Percentiles rank a stretch among this genome's conserved stretches.
phyloP scores from a whole-genome alignment of 2,797 vertebrate species.

The Hapalemur alaotrensis region DNA sequence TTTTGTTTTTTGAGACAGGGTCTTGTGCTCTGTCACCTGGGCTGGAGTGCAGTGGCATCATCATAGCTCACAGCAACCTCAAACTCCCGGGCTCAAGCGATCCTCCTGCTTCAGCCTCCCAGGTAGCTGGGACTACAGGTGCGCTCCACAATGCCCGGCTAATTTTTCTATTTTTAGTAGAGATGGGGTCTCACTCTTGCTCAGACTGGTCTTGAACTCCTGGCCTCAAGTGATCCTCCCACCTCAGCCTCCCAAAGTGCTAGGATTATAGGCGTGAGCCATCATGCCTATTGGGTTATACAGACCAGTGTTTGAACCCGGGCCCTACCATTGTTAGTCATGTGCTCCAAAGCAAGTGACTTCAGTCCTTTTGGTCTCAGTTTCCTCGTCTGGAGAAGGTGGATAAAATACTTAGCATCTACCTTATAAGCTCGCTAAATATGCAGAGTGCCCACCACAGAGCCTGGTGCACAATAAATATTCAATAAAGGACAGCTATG shows the following conservation, averaged over 20 bases:
- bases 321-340: rapidly evolving
- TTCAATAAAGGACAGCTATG: not conserved
- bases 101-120: too few species aligned
- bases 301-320: not conserved
- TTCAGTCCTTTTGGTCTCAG: not conserved
- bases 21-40: not conserved
- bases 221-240: not conserved
- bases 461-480: not conserved
- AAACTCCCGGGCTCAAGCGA: not conserved
- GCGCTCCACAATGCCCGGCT: rapidly evolving
- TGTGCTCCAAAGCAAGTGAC: not conserved
- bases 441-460: rapidly evolving
- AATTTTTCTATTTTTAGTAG: not conserved
- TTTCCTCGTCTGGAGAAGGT: not conserved
- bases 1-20: not conserved
- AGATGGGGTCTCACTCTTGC: not conserved
- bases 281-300: not conserved
- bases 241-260: too few species aligned
- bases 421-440: not conserved
- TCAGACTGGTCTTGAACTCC: not conserved
- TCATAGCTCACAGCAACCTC: not conserved
- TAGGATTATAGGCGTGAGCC: not conserved
- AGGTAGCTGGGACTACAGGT: not conserved
- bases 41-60: not conserved
- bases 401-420: too few species aligned